These are phyloP conservation scores for Sweltsa coloradensis DNA, from an alignment of 1,140 invertebrate species.

Conservation along the genomic window DNA sequence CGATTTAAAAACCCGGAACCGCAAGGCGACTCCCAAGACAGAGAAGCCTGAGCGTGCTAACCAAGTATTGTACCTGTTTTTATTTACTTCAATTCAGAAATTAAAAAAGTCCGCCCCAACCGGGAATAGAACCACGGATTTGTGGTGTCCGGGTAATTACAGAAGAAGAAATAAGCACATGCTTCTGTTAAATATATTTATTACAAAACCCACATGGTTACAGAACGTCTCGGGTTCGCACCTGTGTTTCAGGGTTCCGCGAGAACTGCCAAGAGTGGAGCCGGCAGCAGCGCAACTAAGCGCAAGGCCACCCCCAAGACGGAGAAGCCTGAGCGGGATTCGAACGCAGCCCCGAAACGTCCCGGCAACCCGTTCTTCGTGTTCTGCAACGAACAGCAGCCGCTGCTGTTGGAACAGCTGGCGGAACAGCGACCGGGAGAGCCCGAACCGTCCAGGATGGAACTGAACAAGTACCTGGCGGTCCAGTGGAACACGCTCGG, in stretches of 20 bases:
- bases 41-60: conserved; percentile 40
- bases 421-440: conserved; percentile 40
- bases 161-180: no score
- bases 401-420: conserved; percentile 45
- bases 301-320: conserved; percentile 30
- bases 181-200: no score
- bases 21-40: conserved; percentile 30
- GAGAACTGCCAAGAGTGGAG: no score
- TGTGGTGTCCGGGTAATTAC: no score
- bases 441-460: conserved; percentile 57
- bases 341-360: conserved; percentile 64
- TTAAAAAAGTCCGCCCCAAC: no score
- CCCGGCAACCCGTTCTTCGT: conserved; percentile 70
- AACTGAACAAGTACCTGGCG: conserved; percentile 57
- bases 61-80: no score
- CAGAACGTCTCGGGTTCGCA: no score
- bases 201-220: no score
- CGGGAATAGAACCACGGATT: no score
- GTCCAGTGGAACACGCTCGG: conserved; percentile 57
- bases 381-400: conserved; percentile 66
- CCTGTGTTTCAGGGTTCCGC: no score
- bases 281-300: conserved; percentile 33
- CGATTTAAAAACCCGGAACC: no score
- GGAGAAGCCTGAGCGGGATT: conserved; percentile 44
- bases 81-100: no score